Evolutionary conservation across 2,888 invertebrate species (phyloP).

Genomic region (Mactromeris polynyma): DNA sequence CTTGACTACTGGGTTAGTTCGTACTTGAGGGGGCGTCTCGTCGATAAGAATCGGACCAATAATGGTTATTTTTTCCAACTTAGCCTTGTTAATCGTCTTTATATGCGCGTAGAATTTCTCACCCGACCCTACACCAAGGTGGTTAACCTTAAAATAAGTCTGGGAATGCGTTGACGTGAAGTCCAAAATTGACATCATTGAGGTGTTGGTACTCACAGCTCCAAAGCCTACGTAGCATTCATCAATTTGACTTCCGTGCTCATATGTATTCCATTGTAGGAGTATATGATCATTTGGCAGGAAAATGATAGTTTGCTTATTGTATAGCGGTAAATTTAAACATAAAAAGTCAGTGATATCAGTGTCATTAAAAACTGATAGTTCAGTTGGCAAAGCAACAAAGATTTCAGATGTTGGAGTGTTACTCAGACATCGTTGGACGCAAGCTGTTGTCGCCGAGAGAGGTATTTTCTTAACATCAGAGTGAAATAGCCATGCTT

Average conservation of each 20-base stretch:
- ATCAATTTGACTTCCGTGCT: constrained; percentile 70
- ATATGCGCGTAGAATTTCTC: constrained; percentile 66
- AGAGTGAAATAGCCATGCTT: constrained; percentile 55
- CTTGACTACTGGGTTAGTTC: constrained; percentile 12
- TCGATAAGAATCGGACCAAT: constrained; percentile 73
- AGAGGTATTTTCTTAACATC: constrained; percentile 55
- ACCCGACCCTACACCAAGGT: constrained; percentile 61
- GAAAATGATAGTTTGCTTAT: constrained; percentile 45
- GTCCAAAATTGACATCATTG: constrained; percentile 54
- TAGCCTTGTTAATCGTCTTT: constrained; percentile 70
- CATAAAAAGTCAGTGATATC: constrained; percentile 51
- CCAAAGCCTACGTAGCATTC: constrained; percentile 69
- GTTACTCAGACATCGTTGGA: constrained; percentile 24
- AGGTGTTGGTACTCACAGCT: not conserved
- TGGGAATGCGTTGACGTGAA: constrained; percentile 60
- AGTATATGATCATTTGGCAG: constrained; percentile 66
- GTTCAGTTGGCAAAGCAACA: constrained; percentile 22
- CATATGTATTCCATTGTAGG: constrained; percentile 64
- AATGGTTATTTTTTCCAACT: constrained; percentile 38
- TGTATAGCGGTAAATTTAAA: constrained; percentile 14
- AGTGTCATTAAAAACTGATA: constrained; percentile 14
- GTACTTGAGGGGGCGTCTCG: constrained; percentile 62
- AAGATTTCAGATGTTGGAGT: not conserved
- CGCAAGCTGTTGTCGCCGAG: constrained; percentile 26
- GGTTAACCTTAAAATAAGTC: constrained; percentile 48